phyloP scores from a whole-genome alignment of 2,797 vertebrate genomes.

The Pipistrellus pipistrellus region DNA sequence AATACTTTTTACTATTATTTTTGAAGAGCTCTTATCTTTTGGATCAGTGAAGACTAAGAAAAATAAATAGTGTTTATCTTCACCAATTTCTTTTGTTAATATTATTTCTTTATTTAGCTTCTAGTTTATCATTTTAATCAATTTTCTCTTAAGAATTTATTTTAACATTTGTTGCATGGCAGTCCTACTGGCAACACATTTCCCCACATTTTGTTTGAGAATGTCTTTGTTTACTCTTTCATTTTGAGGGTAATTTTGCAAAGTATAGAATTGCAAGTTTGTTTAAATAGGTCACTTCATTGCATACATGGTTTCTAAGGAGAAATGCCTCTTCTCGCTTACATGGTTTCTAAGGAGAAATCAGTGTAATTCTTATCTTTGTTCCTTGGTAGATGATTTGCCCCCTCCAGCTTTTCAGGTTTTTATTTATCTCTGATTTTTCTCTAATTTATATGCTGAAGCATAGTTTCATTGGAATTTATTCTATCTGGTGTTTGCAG shows the following conservation, averaged over 20 bases:
- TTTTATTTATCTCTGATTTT: not conserved
- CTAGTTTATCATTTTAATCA: not conserved
- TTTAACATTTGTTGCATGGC: not conserved
- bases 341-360: not conserved
- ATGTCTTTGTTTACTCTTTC: not conserved
- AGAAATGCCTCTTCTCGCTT: not conserved
- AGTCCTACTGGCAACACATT: not conserved
- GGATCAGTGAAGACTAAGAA: not conserved
- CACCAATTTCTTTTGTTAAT: not conserved
- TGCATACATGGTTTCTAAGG: not conserved
- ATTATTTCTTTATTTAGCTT: not conserved
- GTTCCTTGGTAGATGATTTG: not conserved
- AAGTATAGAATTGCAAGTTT: not conserved
- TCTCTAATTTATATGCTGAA: not conserved
- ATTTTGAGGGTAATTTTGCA: not conserved
- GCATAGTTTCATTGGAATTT: not conserved
- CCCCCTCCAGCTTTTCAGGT: not conserved
- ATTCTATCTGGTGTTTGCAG: not conserved
- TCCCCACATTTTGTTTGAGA: not conserved
- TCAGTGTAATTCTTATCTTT: not conserved
- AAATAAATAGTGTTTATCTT: not conserved
- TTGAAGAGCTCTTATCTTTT: not conserved
- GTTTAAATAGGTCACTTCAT: not conserved
- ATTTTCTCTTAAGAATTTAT: not conserved
- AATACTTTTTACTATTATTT: not conserved